These are phyloP conservation scores for Coelopa pilipes DNA, from an alignment of 2,888 invertebrate species.

Conservation along the genomic window DNA sequence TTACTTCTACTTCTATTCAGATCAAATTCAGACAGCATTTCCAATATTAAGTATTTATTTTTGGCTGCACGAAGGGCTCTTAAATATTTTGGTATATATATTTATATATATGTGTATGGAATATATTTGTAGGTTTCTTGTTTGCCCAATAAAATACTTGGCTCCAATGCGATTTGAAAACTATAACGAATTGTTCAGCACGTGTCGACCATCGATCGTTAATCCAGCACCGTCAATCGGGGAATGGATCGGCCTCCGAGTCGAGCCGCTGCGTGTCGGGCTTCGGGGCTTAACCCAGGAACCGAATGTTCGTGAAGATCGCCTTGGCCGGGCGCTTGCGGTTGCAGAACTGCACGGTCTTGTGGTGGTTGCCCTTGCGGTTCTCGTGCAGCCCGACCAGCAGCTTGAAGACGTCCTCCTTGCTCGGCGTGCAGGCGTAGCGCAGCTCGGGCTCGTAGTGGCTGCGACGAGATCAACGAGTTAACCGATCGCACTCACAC, in stretches of 20 bases:
- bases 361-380: conserved; percentile 69
- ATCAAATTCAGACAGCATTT: not conserved
- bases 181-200: too few relatives aligned
- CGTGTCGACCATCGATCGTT: too few relatives aligned
- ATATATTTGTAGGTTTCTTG: not conserved
- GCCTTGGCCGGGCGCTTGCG: conserved; percentile 71
- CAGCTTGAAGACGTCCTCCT: conserved; percentile 72
- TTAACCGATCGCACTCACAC: too few relatives aligned
- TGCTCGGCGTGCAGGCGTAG: conserved; percentile 73
- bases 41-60: not conserved
- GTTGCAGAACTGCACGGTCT: conserved; percentile 74
- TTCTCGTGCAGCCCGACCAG: conserved; percentile 73
- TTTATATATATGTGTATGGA: conserved; percentile 9
- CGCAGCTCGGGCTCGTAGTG: conserved; percentile 71
- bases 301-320: conserved; percentile 74
- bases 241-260: not conserved
- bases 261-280: not conserved
- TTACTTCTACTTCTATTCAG: too few relatives aligned
- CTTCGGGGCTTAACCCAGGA: conserved; percentile 68
- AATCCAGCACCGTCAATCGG: too few relatives aligned
- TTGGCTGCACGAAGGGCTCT: conserved; percentile 43
- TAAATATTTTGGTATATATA: conserved; percentile 18
- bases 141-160: too few relatives aligned
- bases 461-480: conserved; percentile 51
- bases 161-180: not conserved